Base-by-base conservation (phyloP, 2,113 vertebrate species). In the Heptranchias perlo region DNA sequence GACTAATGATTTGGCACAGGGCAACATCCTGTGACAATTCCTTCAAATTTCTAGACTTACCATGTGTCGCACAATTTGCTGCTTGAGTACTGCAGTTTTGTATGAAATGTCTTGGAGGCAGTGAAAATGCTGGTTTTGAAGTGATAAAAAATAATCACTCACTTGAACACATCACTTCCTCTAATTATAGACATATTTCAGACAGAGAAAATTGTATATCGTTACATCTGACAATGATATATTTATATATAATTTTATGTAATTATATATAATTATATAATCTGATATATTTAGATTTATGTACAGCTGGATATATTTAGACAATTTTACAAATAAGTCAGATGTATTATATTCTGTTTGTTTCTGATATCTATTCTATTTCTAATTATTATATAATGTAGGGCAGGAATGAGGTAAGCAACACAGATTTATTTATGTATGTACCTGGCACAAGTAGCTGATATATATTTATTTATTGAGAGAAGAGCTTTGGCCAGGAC, bases 241-340 rank as follows among this genome's bases (percentile, higher is more conserved):
- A 91, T 91, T 91, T 91, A 91, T n/a, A 4, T 91, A 61, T 91
- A 91, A 61, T 91, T 54, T 52, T 58, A 91, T 31, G 14, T 31
- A 23, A 91, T 91, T 91, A 58, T 35, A 87, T 87, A 31, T 52
- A 25, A 89, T 89, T 89, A 54, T 54, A 49, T 86, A 49, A 86
- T 86, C 47, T 86, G 47, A 49, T 86, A 86, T 49, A 58, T 82
- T 82, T 82, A 82, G 18, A 23, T 21, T 82, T 61, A 92, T 25
- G n/a, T 58, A n/a, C 54, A 92, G 87, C 87, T 58, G 87, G 87
- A 61, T 61, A 92, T 92, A 92, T 92, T 58, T 54, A 52, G 35
- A 1, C 84, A 58, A 91, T 58, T 61, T 91, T 91, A 21, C 8
- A 58, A 58, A 92, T 92, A 58, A 92, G 16, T 58, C 87, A 18